These are phyloP conservation scores for Indri indri DNA, from an alignment of 2,113 vertebrate genomes.

Conservation along the genomic window DNA sequence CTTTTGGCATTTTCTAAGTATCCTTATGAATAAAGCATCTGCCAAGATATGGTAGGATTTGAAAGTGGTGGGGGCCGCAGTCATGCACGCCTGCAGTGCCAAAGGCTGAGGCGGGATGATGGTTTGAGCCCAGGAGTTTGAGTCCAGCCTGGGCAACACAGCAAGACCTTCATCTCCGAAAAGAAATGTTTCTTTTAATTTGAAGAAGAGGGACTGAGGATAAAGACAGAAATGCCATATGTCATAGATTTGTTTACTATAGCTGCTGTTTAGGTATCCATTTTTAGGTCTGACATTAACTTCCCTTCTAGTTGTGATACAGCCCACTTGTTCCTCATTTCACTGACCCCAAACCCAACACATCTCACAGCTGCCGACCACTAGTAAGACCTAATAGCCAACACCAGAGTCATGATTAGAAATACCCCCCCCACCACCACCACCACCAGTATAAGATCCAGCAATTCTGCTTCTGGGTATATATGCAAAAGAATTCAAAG, in stretches of 20 bases:
- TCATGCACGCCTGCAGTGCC: not conserved
- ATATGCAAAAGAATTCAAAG: not conserved
- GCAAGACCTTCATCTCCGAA: not conserved
- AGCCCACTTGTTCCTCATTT: not conserved
- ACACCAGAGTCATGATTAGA: not conserved
- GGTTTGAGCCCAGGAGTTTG: not conserved
- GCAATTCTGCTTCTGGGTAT: not conserved
- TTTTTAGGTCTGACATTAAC: not conserved
- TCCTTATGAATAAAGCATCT: not conserved
- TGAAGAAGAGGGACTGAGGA: not conserved
- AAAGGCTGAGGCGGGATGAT: not conserved
- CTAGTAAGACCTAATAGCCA: not conserved
- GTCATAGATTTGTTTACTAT: not conserved
- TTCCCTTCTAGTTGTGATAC: not conserved
- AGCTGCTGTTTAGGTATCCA: not conserved
- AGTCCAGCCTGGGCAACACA: not conserved
- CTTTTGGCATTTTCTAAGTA: not conserved
- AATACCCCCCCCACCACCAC: not conserved
- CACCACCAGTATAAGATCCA: not conserved
- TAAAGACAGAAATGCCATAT: not conserved
- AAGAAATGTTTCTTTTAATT: not conserved
- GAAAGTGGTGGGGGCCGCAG: not conserved
- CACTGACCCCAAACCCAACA: not conserved
- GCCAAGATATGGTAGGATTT: not conserved
- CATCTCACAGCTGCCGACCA: not conserved